Conservation (phyloP, 2,113 vertebrate genomes). For the Climacteris rufus region DNA sequence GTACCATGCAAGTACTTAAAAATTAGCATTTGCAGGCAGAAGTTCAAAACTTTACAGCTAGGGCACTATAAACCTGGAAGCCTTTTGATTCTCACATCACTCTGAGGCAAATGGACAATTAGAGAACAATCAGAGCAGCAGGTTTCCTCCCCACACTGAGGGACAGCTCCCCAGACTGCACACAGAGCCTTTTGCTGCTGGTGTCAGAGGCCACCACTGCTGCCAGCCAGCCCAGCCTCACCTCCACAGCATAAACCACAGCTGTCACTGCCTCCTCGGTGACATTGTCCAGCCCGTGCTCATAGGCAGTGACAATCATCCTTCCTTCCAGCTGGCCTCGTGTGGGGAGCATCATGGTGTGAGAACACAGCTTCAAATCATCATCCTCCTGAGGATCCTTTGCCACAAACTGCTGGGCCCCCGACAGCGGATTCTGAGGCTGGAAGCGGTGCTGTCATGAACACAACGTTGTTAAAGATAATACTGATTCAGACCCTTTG, state of each 20-base stretch:
- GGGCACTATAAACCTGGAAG: background rate
- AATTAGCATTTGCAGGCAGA: background rate
- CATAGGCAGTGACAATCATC: conserved; percentile 95
- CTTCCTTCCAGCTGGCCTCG: conserved; percentile 92
- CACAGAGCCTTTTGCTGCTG: background rate
- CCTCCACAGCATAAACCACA: conserved; percentile 88
- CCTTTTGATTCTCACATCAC: background rate
- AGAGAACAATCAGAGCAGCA: background rate
- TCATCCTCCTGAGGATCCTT: conserved; percentile 91
- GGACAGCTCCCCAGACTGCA: background rate
- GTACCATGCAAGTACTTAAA: background rate
- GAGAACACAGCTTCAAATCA: conserved; percentile 90
- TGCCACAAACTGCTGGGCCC: conserved; percentile 89
- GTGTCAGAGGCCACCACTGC: too few species aligned
- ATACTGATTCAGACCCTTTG: background rate
- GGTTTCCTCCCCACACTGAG: background rate
- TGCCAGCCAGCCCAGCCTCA: conserved; percentile 39
- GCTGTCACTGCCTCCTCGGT: conserved; percentile 87
- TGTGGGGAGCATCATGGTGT: conserved; percentile 91
- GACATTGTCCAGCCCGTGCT: conserved; percentile 92
- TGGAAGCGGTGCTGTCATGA: conserved; percentile 89
- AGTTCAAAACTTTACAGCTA: background rate
- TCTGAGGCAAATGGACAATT: background rate
- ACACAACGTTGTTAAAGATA: background rate
- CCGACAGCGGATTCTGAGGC: conserved; percentile 90